These are phyloP conservation scores for Ecliptopera silaceata DNA, from an alignment of 2,888 invertebrate species.

Conservation along the genomic window DNA sequence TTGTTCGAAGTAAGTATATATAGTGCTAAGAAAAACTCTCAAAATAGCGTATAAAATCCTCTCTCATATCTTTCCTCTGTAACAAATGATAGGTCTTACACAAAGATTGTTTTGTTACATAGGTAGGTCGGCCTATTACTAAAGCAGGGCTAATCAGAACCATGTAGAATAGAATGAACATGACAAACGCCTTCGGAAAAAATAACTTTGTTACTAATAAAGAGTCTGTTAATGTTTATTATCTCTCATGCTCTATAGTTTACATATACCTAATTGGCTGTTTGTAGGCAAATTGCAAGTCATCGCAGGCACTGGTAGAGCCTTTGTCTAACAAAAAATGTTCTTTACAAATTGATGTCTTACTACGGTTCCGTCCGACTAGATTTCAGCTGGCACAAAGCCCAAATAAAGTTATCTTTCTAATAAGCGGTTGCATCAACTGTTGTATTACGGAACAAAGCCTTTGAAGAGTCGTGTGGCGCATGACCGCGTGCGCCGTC, in stretches of 20 bases:
- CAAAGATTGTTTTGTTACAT: no score
- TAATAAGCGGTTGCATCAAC: slow-evolving; percentile 39
- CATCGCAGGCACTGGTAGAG: no score
- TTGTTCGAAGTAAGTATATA: no score
- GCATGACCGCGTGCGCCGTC: slow-evolving; percentile 39
- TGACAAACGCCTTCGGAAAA: neutral
- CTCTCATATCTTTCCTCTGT: no score
- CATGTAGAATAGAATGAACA: slow-evolving; percentile 2
- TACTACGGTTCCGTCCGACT: neutral
- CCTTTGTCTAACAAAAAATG: no score
- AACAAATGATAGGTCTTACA: no score
- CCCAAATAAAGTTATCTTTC: slow-evolving; percentile 37
- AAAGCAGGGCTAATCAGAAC: no score
- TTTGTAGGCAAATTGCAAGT: neutral
- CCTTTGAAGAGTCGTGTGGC: slow-evolving; percentile 35
- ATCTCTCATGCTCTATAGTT: slow-evolving; percentile 2
- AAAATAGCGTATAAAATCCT: no score
- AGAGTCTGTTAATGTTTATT: slow-evolving; percentile 5
- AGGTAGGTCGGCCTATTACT: no score
- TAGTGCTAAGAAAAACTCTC: no score
- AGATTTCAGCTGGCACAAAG: slow-evolving; percentile 25
- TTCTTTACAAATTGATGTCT: neutral
- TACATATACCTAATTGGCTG: neutral
- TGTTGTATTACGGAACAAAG: slow-evolving; percentile 43
- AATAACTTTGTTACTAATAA: slow-evolving; percentile 13